A percentile compares a stretch with the other conserved stretches of the same genome.
Evolutionary conservation across 2,797 vertebrate genomes (phyloP).

Genomic region (Pseudocheirus occidentalis): DNA sequence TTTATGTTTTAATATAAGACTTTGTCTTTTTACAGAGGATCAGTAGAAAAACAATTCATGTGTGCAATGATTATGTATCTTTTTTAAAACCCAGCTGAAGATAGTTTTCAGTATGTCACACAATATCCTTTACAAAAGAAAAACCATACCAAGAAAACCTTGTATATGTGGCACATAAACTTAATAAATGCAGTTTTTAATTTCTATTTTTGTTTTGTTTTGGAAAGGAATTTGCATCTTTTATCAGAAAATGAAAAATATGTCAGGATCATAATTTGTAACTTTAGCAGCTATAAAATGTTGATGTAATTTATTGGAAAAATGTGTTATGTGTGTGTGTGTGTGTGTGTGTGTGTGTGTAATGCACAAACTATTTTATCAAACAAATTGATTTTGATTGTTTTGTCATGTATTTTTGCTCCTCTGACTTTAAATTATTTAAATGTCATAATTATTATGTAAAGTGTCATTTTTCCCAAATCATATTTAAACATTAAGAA

Average conservation of each 20-base stretch:
- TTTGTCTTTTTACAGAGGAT: too few relatives aligned
- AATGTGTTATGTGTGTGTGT: background rate
- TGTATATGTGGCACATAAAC: too few relatives aligned
- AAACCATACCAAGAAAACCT: too few relatives aligned
- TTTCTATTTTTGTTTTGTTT: background rate
- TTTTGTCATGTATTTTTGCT: too few relatives aligned
- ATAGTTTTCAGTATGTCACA: background rate
- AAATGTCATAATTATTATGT: too few relatives aligned
- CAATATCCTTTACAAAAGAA: too few relatives aligned
- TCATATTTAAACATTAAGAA: too few relatives aligned
- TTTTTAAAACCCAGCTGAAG: background rate
- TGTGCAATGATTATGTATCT: background rate
- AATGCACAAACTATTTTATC: too few relatives aligned
- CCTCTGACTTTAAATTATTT: too few relatives aligned
- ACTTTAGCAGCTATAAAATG: background rate
- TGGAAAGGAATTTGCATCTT: background rate
- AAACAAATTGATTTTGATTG: too few relatives aligned
- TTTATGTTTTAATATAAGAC: background rate
- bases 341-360: background rate
- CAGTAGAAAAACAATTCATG: too few relatives aligned
- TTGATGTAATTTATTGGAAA: background rate
- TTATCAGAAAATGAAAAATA: conserved; percentile 20
- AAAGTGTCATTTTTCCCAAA: too few relatives aligned
- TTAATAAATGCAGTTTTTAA: background rate
- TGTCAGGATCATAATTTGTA: background rate